These are phyloP conservation scores for Tachysurus vachellii DNA, from an alignment of 2,113 vertebrate genomes.

Conservation along the genomic window DNA sequence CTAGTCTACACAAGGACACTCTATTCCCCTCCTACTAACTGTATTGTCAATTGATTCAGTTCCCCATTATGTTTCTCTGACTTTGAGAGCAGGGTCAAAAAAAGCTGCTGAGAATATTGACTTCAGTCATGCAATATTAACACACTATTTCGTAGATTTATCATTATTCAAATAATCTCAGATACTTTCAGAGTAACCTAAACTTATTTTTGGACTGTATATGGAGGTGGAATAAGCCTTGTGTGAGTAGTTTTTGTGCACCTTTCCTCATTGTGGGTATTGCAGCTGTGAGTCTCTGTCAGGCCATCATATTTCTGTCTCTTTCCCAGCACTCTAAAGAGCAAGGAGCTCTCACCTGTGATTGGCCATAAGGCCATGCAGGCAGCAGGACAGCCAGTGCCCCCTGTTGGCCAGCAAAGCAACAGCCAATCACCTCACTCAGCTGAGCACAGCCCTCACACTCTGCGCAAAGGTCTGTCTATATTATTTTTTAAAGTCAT, in stretches of 20 bases:
- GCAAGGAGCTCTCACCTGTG: conserved; percentile 87
- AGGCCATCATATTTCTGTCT: conserved; percentile 57
- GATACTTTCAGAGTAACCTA: not conserved
- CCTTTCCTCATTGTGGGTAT: conserved; percentile 7
- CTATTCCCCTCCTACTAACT: conserved; percentile 38
- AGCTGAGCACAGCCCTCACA: conserved; percentile 88
- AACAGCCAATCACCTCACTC: conserved; percentile 74
- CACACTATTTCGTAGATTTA: not conserved
- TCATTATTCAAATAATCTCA: not conserved
- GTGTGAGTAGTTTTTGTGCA: conserved; percentile 37
- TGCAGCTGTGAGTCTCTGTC: conserved; percentile 33
- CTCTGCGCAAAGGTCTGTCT: conserved; percentile 82
- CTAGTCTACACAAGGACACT: conserved; percentile 34
- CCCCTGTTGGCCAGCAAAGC: conserved; percentile 73
- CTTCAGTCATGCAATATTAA: not conserved
- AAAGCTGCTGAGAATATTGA: not conserved
- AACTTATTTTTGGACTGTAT: not conserved
- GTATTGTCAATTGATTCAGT: conserved; percentile 15
- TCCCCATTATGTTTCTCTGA: conserved; percentile 22
- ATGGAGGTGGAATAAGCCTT: conserved; percentile 25
- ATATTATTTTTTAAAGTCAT: not conserved
- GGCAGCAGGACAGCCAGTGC: conserved; percentile 72
- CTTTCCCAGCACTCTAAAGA: conserved; percentile 80
- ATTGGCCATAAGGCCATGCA: conserved; percentile 85
- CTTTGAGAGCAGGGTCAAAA: not conserved